These are phyloP conservation scores for Idaea biselata DNA, from an alignment of 2,888 invertebrate species.

Conservation along the genomic window DNA sequence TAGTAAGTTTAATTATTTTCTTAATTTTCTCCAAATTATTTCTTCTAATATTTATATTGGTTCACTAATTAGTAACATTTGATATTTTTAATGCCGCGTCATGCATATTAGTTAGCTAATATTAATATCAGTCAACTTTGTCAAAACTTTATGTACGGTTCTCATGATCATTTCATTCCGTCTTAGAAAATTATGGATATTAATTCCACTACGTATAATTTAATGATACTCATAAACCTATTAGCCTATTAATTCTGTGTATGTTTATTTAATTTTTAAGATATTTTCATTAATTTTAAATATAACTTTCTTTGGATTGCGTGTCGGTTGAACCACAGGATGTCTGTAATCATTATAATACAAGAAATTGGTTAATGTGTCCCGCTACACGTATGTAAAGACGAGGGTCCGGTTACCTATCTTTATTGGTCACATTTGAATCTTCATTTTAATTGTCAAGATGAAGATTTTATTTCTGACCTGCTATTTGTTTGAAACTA, in stretches of 20 bases:
- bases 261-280: neutral
- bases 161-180: slow-evolving; percentile 26
- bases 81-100: slow-evolving; percentile 14
- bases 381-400: neutral
- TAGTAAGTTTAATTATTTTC: neutral
- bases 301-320: neutral
- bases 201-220: slow-evolving; percentile 25
- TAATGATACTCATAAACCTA: slow-evolving; percentile 26
- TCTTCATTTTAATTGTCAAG: neutral
- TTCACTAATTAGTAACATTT: slow-evolving; percentile 17
- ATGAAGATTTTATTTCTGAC: neutral
- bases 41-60: slow-evolving; percentile 6
- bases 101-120: slow-evolving; percentile 20
- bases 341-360: neutral
- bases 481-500: no score
- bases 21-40: slow-evolving; percentile 5
- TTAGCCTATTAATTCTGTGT: slow-evolving; percentile 12
- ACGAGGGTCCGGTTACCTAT: neutral
- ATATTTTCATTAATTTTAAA: neutral
- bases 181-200: slow-evolving; percentile 26
- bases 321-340: neutral
- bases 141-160: slow-evolving; percentile 17
- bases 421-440: neutral
- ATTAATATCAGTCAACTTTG: slow-evolving; percentile 12
- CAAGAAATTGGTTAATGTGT: neutral